Conservation (phyloP, 35 echinoderm and acorn worm genomes). For the Hemicentrotus pulcherrimus region DNA sequence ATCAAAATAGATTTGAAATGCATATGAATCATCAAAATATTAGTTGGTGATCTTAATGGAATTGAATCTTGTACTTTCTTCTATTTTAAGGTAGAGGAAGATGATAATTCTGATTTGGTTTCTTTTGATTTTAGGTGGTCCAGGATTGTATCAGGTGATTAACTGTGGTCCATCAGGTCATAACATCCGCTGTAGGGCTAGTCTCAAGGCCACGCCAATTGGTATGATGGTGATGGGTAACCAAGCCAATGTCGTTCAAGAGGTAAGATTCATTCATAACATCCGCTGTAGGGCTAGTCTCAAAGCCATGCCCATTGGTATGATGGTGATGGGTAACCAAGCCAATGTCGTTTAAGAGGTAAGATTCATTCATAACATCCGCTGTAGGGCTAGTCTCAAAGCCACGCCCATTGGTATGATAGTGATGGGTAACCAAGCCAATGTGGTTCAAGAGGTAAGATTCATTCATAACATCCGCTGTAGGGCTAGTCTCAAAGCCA, state of each 20-base stretch:
- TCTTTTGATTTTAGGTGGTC: conserved; percentile 63
- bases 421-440: conserved; percentile 91
- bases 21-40: too few species aligned
- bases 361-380: conserved; percentile 87
- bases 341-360: conserved; percentile 81
- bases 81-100: neutral
- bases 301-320: conserved; percentile 91
- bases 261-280: conserved; percentile 86
- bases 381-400: conserved; percentile 85
- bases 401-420: conserved; percentile 98
- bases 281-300: conserved; percentile 88
- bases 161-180: conserved; percentile 97
- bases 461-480: conserved; percentile 94
- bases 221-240: conserved; percentile 99
- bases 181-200: conserved; percentile 90
- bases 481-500: conserved; percentile 83
- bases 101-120: neutral
- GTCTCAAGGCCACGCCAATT: conserved; percentile 88
- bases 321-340: conserved; percentile 97
- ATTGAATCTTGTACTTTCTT: too few species aligned
- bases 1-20: too few species aligned
- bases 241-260: conserved; percentile 76
- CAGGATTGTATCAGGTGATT: conserved; percentile 87
- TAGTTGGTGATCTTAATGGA: too few species aligned
- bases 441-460: conserved; percentile 75